Evolutionary conservation across 2,888 invertebrate genomes (phyloP), one percentile per base, ranked within the genome.

Genomic region (Galeopsomyia nigrocyanea): DNA sequence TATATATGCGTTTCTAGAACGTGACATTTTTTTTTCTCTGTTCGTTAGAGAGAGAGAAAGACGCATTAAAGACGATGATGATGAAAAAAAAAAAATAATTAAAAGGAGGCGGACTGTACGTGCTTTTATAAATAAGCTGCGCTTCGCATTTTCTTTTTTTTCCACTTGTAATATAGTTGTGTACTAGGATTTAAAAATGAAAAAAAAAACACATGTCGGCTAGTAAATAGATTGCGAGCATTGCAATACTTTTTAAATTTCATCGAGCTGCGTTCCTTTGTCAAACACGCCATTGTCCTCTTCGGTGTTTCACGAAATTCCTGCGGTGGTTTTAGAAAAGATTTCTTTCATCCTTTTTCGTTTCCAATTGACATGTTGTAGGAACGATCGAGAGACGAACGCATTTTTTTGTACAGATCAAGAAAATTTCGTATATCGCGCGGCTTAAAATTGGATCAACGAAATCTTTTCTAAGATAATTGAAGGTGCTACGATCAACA

Each of bases 161-260:
- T 70, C 65, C 66, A 70, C 70, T 66, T 74, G 69, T 74, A 74
- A 67, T 56, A 66, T 68, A 73, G 68, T 57, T 61, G 56, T 73
- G 47, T 66, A 55, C 62, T 66, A 66, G 50, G 26, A 62, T 56
- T 39, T 50, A 47, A 26, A 26, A 26, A 26, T 50, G 31, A 26
- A 26, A 26, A 26, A 26, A 2, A 26, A 26, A 26, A 2, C 61
- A 53, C 21, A 49, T 26, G 22, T 57, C 10, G 56, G 46, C 66
- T 60, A 51, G 39, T 39, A 39, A 17, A 22, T 58, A 70, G 61
- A 26, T 49, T 55, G 64, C 61, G 61, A 50, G 60, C 55, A 39
- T 39, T 39, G 7, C 13, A 68, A 47, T 47, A 53, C 19, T 68
- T 69, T 46, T 73, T 55, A 31, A 26, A 26, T 67, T n/a, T 57